Conservation (phyloP, 2,888 invertebrate genomes). For the Abscondita cerata region DNA sequence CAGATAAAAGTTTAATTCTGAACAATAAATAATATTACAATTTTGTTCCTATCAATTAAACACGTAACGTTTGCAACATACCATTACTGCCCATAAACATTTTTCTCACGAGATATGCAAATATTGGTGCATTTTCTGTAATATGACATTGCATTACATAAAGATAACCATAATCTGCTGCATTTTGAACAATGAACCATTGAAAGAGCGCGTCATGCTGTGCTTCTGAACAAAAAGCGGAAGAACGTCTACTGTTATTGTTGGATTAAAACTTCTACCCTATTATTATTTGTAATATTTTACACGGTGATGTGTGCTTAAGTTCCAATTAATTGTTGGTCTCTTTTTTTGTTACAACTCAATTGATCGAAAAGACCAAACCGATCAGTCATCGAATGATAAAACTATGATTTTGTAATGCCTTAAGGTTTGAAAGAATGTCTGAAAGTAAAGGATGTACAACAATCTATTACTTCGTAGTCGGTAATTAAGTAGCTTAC, state of each 20-base stretch:
- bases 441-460: slow-evolving; percentile 20
- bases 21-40: too few relatives aligned
- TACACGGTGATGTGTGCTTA: slow-evolving; percentile 26
- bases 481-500: slow-evolving; percentile 47
- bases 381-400: slow-evolving; percentile 22
- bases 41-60: too few relatives aligned
- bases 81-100: too few relatives aligned
- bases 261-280: slow-evolving; percentile 50
- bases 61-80: too few relatives aligned
- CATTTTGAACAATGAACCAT: slow-evolving; percentile 30
- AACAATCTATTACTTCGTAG: slow-evolving; percentile 30
- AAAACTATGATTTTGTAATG: slow-evolving; percentile 16
- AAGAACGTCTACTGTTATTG: slow-evolving; percentile 51
- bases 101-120: neutral
- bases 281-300: slow-evolving; percentile 56
- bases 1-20: too few relatives aligned
- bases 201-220: slow-evolving; percentile 53
- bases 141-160: slow-evolving; percentile 19
- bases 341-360: slow-evolving; percentile 27
- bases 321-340: slow-evolving; percentile 21
- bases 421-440: slow-evolving; percentile 14
- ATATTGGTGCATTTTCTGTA: slow-evolving; percentile 15
- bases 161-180: slow-evolving; percentile 25
- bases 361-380: slow-evolving; percentile 28
- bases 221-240: slow-evolving; percentile 56